phyloP scores from a whole-genome alignment of 2,888 invertebrate genomes.

The Hemaris fuciformis region DNA sequence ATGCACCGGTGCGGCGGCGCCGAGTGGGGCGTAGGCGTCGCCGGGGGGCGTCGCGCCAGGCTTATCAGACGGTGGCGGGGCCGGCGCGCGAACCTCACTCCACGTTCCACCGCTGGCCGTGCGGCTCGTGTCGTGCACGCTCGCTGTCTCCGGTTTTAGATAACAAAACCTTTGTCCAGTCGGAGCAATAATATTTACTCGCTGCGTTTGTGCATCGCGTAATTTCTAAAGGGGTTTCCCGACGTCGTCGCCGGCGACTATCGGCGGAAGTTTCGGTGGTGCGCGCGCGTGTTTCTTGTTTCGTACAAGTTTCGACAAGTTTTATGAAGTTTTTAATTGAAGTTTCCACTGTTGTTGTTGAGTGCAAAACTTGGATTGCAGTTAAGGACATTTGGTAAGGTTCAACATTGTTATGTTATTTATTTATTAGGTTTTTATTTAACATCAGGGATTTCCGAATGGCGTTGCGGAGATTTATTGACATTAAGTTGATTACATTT shows the following conservation, averaged over 20 bases:
- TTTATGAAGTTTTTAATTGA: constrained; percentile 47
- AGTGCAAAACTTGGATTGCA: constrained; percentile 71
- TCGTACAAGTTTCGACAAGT: constrained; percentile 74
- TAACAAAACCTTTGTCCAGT: constrained; percentile 81
- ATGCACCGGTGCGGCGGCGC: constrained; percentile 67
- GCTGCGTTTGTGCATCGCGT: constrained; percentile 63
- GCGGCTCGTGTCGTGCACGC: constrained; percentile 64
- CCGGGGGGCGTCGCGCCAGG: constrained; percentile 81
- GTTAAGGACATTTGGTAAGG: constrained; percentile 66
- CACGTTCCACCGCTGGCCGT: constrained; percentile 71
- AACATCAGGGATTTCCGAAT: neutral
- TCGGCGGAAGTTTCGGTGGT: constrained; percentile 70
- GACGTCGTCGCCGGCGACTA: constrained; percentile 69
- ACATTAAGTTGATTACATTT: constrained; percentile 10
- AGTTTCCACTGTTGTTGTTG: constrained; percentile 52
- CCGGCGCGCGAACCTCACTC: constrained; percentile 79
- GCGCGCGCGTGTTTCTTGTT: constrained; percentile 69
- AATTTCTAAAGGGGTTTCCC: constrained; percentile 77
- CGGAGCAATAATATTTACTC: constrained; percentile 77
- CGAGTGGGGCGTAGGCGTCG: constrained; percentile 80
- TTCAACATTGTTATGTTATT: constrained; percentile 14
- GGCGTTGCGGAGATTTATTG: neutral
- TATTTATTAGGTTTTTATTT: neutral
- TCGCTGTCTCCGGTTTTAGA: constrained; percentile 73
- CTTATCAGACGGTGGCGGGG: constrained; percentile 80